Evolutionary conservation across 2,888 invertebrate genomes (phyloP), one percentile per base, ranked within the genome.

Genomic region (Cantharis rustica): DNA sequence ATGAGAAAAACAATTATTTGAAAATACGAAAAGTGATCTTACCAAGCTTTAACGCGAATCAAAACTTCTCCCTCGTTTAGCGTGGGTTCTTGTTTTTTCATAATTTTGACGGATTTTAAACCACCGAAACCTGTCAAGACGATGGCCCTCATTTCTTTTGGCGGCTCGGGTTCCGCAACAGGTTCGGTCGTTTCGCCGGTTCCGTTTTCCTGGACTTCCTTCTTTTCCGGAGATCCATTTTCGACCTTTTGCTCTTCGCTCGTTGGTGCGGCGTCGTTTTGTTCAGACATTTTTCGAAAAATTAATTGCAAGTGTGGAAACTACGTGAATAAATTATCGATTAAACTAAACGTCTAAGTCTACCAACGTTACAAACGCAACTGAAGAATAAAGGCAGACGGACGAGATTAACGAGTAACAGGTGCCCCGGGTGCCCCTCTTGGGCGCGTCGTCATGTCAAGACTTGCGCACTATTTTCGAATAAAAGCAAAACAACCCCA

Each of bases 71-170:
- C 94, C 86, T 94, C 93, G 82, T 89, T 91, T 74, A 91, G 86
- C 82, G 92, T 89, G 62, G 95, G 94, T 87, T 95, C 95, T 23
- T 95, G 94, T 86, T 94, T 94, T 88, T 93, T 95, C 85, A 93
- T 91, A 81, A 95, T 93, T 89, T 96, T 96, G 83, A 96, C 93
- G 86, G 94, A 93, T 88, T 96, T 96, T 79, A 95, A 90, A 64
- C 96, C 96, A 62, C 96, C 96, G 89, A 95, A 96, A 84, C 95
- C 94, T 81, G 94, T 94, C 83, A 96, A 91, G 80, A 95, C 94
- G 83, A 96, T 93, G 75, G 95, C 95, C 86, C 94, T 91, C 95
- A 96, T 95, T 89, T 95, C 95, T 88, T 95, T 95, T 81, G 93
- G 93, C 82, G 92, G 91, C 85, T 90, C 90, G 73, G 83, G 85